Evolutionary conservation across 2,888 invertebrate genomes (phyloP), one percentile per base, ranked within the genome.

Genomic region (Brenthis ino): DNA sequence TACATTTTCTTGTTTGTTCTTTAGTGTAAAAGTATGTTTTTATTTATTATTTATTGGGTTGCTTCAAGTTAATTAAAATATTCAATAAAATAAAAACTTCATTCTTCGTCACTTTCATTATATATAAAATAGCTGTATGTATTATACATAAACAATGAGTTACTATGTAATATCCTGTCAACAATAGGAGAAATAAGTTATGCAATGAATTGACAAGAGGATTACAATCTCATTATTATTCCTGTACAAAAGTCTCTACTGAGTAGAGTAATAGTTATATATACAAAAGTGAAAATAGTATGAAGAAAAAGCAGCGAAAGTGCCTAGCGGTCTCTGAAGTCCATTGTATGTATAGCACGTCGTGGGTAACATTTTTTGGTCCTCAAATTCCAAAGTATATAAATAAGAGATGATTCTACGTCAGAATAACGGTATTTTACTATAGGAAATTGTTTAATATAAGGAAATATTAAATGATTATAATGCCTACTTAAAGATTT

Each of bases 301-400:
- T 83, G 83, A 81, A 87, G 85, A 85, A 89, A 87, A 84, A 84
- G 85, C 76, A 91, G 92, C 86, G 92, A 92, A 92, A 92, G 92
- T 92, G 82, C 73, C 82, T 72, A 79, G 79, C 74, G 81, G 83
- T 83, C 85, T 83, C 87, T 80, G 73, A 79, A 76, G 84, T 79
- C 82, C 78, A 88, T 89, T 89, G 86, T 88, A 90, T 89, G 86
- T 79, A 75, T 74, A 79, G 80, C 91, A 89, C 91, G 91, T 89
- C 84, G 82, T 77, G 77, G 80, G 80, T 78, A 82, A 82, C 85
- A 67, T 64, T 64, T 43, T 65, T 64, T 70, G 70, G 81, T 81
- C 74, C 77, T 81, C 74, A 76, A 83, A 84, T 85, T 83, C 82
- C 77, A 78, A 80, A 77, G 50, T 37, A 16, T 64, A 64, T 43